Conservation (phyloP, 2,888 invertebrate genomes). For the Leptopilina drosophilae region DNA sequence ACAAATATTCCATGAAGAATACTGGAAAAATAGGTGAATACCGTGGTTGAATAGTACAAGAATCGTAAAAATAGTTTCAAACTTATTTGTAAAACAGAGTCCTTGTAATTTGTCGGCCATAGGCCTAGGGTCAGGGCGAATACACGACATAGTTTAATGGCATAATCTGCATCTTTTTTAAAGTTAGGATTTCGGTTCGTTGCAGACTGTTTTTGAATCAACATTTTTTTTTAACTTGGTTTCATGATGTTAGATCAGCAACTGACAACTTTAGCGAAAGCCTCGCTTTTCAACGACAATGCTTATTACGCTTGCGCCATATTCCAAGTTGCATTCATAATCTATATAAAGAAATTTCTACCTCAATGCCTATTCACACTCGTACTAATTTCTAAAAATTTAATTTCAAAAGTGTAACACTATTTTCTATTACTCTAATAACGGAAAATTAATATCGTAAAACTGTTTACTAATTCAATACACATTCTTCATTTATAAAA, state of each 20-base stretch:
- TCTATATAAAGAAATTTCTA: too few relatives aligned
- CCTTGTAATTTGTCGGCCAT: not conserved
- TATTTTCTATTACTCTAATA: too few relatives aligned
- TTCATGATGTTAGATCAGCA: not conserved
- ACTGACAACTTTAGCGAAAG: not conserved
- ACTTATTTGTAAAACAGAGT: not conserved
- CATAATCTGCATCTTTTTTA: not conserved
- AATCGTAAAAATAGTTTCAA: not conserved
- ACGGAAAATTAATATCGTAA: too few relatives aligned
- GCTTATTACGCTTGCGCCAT: constrained; percentile 1
- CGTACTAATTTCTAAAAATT: too few relatives aligned
- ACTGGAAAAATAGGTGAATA: not conserved
- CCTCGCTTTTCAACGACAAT: not conserved
- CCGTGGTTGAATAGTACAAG: not conserved
- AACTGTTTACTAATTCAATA: too few relatives aligned
- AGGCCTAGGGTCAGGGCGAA: not conserved
- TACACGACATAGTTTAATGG: constrained; percentile 3
- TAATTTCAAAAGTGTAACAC: too few relatives aligned
- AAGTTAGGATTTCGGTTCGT: not conserved
- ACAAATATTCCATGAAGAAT: not conserved
- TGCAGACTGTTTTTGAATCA: not conserved
- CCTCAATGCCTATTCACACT: too few relatives aligned
- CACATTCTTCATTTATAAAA: too few relatives aligned
- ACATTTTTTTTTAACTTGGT: not conserved
- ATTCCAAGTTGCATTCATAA: too few relatives aligned